A percentile compares a stretch with the other conserved stretches of the same genome.
Conservation (phyloP, 1,140 invertebrate species). For the Drosophila leontia region DNA sequence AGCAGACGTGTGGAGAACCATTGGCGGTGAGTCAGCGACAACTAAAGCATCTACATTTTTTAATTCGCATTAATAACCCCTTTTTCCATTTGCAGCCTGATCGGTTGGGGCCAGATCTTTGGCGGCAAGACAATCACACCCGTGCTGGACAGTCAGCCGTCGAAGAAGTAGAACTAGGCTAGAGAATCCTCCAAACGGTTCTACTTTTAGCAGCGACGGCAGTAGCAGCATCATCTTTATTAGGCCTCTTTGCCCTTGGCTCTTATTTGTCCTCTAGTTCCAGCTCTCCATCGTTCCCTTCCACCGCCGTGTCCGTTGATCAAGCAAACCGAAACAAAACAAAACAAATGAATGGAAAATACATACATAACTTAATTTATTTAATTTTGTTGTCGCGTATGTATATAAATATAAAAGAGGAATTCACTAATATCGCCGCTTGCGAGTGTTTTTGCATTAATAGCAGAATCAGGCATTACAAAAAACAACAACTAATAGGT, state of each 20-base stretch:
- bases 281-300: conserved; percentile 33
- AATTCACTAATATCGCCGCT: conserved; percentile 62
- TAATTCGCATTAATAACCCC: not conserved
- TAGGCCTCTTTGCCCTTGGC: conserved; percentile 32
- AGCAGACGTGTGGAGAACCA: conserved; percentile 99
- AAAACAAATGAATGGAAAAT: conserved; percentile 29
- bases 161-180: conserved; percentile 61
- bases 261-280: conserved; percentile 42
- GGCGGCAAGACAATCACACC: conserved; percentile 89
- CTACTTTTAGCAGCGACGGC: conserved; percentile 23
- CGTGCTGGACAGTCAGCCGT: conserved; percentile 70
- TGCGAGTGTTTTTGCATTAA: conserved; percentile 64
- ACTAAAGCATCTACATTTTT: not conserved
- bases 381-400: conserved; percentile 67
- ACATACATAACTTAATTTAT: conserved; percentile 79
- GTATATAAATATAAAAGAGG: conserved; percentile 46
- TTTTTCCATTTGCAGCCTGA: conserved; percentile 89
- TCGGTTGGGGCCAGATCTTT: conserved; percentile 98
- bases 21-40: conserved; percentile 92
- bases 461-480: conserved; percentile 74
- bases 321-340: conserved; percentile 57
- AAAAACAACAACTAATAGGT: conserved; percentile 78
- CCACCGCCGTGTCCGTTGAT: conserved; percentile 67
- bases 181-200: conserved; percentile 27
- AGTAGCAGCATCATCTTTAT: conserved; percentile 42